These are phyloP conservation scores for Pachyseris speciosa DNA, from an alignment of 64 coral and sea anemone genomes.

Conservation along the genomic window DNA sequence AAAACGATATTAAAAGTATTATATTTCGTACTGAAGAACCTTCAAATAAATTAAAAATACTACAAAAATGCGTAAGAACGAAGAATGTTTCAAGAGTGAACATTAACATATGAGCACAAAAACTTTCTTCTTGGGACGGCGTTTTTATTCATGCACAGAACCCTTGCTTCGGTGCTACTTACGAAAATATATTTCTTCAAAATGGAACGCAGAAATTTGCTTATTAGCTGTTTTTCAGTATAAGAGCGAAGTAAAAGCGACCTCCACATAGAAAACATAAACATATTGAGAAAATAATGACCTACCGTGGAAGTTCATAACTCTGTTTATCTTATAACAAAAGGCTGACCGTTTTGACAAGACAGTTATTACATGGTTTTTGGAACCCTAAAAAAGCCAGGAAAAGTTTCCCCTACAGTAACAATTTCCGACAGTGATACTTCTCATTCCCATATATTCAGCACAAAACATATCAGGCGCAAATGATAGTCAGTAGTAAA, in stretches of 20 bases:
- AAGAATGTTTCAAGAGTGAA: neutral
- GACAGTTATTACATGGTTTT: neutral
- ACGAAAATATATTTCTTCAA: neutral
- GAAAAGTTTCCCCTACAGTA: neutral
- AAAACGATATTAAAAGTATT: neutral
- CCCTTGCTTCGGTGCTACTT: neutral
- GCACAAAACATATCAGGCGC: neutral
- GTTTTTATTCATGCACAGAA: neutral
- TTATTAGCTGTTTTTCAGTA: too few species aligned
- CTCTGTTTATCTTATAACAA: neutral
- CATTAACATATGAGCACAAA: neutral
- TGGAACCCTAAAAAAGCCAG: neutral
- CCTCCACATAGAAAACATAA: too few species aligned
- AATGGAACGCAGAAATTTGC: too few species aligned
- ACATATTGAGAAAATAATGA: too few species aligned
- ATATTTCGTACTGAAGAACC: too few species aligned
- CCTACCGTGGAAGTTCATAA: neutral
- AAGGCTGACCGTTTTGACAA: neutral
- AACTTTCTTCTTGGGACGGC: too few species aligned
- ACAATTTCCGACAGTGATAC: too few species aligned
- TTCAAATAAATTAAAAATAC: too few species aligned
- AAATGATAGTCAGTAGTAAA: neutral
- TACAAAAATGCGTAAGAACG: too few species aligned
- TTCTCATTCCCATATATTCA: too few species aligned
- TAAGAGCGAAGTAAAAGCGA: too few species aligned